Percentiles rank a stretch among this genome's conserved stretches.
Evolutionary conservation across 92 coral and sea anemone genomes (phyloP).

Genomic region (Porites rus): DNA sequence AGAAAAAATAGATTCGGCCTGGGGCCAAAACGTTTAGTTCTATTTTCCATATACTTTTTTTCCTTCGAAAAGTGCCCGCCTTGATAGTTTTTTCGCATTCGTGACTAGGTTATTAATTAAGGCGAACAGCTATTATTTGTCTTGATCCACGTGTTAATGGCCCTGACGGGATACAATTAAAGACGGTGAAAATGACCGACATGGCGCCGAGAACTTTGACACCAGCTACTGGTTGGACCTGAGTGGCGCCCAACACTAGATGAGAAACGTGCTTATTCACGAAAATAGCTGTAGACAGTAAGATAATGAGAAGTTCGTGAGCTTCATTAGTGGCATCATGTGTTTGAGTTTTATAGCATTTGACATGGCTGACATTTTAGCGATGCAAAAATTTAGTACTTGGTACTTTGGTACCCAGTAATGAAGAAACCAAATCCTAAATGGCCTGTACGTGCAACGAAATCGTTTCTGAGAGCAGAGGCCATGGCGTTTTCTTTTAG

Average conservation of each 20-base stretch:
- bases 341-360: background rate
- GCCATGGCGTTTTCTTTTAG: background rate
- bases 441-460: background rate
- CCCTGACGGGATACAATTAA: slow-evolving; percentile 12
- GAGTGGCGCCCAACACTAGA: slow-evolving; percentile 41
- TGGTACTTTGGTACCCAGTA: no score
- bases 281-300: no score
- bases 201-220: slow-evolving; percentile 53
- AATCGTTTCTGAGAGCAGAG: background rate
- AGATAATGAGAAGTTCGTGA: background rate
- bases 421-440: background rate
- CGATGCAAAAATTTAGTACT: no score
- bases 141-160: slow-evolving; percentile 32
- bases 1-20: background rate
- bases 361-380: background rate
- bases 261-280: background rate
- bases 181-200: slow-evolving; percentile 13
- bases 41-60: background rate
- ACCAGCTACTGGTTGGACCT: slow-evolving; percentile 15
- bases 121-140: slow-evolving; percentile 1
- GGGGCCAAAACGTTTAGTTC: background rate
- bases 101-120: background rate
- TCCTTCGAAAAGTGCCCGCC: no score
- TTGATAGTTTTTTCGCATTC: background rate
- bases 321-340: background rate